These are phyloP conservation scores for Taphrorychus bicolor DNA, from an alignment of 2,888 invertebrate genomes.

Conservation along the genomic window DNA sequence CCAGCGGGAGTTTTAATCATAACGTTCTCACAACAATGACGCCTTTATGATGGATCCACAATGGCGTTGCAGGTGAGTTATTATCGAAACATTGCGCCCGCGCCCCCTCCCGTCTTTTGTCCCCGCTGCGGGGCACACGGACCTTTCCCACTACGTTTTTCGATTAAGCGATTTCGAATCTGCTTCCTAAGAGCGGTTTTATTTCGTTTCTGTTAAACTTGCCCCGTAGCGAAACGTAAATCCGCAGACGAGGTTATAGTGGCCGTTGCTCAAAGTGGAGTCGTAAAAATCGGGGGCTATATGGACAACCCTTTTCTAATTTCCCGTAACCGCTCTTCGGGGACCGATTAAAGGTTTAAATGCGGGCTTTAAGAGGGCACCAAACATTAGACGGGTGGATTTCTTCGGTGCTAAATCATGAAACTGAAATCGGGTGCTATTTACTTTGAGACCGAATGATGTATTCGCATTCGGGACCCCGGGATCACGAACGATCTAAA, in stretches of 20 bases:
- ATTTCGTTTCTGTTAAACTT: neutral
- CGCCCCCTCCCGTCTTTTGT: conserved; percentile 21
- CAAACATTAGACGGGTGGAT: conserved; percentile 37
- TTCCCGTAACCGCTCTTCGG: conserved; percentile 24
- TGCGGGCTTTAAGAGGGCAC: conserved; percentile 33
- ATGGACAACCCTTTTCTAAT: conserved; percentile 41
- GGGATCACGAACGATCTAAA: neutral
- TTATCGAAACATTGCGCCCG: conserved; percentile 21
- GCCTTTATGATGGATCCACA: conserved; percentile 33
- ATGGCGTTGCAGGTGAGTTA: conserved; percentile 38
- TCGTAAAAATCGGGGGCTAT: conserved; percentile 30
- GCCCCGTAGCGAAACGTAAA: too few relatives aligned
- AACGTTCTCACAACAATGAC: conserved; percentile 29
- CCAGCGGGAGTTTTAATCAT: conserved; percentile 33
- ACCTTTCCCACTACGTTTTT: neutral
- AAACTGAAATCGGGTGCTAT: conserved; percentile 14
- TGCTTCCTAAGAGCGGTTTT: neutral
- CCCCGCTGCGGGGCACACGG: neutral
- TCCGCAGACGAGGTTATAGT: too few relatives aligned
- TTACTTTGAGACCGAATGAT: conserved; percentile 26
- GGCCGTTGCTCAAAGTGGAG: too few relatives aligned
- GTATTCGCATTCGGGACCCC: conserved; percentile 18
- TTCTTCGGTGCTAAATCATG: conserved; percentile 36
- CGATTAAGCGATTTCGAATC: neutral
- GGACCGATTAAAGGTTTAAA: conserved; percentile 35